These are phyloP conservation scores for Drosophila anomelani DNA, from an alignment of 2,888 invertebrate species.

Conservation along the genomic window DNA sequence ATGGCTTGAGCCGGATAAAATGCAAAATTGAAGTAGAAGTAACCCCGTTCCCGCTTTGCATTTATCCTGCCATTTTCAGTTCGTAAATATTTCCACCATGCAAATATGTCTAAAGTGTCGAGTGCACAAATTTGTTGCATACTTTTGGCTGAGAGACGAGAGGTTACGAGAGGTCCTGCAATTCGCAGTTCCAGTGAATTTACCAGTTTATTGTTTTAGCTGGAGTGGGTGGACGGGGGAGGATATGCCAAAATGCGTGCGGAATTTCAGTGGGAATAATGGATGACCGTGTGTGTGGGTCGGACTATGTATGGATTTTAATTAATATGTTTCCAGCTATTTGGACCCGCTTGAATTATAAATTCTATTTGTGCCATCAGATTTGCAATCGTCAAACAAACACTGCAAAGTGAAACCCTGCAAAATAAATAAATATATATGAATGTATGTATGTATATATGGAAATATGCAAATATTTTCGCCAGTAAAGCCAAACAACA, in stretches of 20 bases:
- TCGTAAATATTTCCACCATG: background rate
- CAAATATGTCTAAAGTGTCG: conserved; percentile 20
- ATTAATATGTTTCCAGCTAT: conserved; percentile 33
- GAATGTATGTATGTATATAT: background rate
- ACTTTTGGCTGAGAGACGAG: conserved; percentile 25
- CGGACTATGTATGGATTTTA: conserved; percentile 17
- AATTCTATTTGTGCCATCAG: conserved; percentile 36
- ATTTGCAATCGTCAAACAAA: conserved; percentile 27
- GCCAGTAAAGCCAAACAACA: conserved; percentile 32
- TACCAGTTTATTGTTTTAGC: conserved; percentile 29
- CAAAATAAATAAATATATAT: conserved; percentile 22
- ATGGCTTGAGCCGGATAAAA: conserved; percentile 9
- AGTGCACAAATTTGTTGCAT: conserved; percentile 32
- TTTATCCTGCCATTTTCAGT: background rate
- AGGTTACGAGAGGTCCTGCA: background rate
- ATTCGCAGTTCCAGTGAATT: conserved; percentile 26
- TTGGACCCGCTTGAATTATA: conserved; percentile 12
- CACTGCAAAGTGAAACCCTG: conserved; percentile 28
- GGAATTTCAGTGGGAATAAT: conserved; percentile 18
- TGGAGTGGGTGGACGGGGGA: background rate
- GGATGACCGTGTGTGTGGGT: background rate
- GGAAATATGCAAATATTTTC: conserved; percentile 26
- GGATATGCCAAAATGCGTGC: background rate
- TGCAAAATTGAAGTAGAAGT: conserved; percentile 3
- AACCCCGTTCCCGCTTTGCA: background rate